Base-by-base conservation (phyloP, 2,888 invertebrate species). In the Limnephilus rhombicus region DNA sequence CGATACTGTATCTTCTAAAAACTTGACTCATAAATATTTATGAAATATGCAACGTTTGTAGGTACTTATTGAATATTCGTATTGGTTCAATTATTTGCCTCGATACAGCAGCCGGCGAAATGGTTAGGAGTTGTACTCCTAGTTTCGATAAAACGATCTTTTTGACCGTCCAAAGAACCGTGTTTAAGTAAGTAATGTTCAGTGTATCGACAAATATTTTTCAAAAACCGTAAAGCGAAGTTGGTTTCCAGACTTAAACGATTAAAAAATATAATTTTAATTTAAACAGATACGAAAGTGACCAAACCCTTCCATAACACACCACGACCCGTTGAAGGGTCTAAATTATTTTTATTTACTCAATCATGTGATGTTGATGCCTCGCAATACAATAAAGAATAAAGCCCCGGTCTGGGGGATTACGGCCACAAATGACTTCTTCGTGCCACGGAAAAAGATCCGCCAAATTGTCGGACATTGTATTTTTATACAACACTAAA, bases 401-500 rank as follows among this genome's bases (percentile, higher is more conserved):
- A 68, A 68, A 24, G 7, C 68, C 89, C 80, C 41, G 37, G 86
- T n/a, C 80, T 34, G 89, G 49, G 49, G 90, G 92, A 92, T 92
- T 92, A 92, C 91, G 85, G 89, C 92, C 92, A 89, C 92, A 92
- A 92, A 92, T 89, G 92, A 92, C 91, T 92, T 91, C 87, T 92
- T 89, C 92, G 92, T 92, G 92, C 90, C n/a, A 37, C 49, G 91
- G 85, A 81, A 90, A 85, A 92, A 91, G 85, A 91, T 89, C 85
- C 82, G 31, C 45, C 81, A 82, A 90, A 90, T 90, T 83, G 90
- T 90, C 49, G 83, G 82, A 90, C 90, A 90, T 90, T 90, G 90
- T 90, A 90, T 90, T 81, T 90, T 90, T 90, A 80, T 90, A 49
- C 41, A 80, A 89, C 82, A 82, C 90, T 81, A 82, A 90, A 90